Evolutionary conservation across 2,113 vertebrate genomes (phyloP), one percentile per base, ranked within the genome.

Genomic region (Clarias magur): DNA sequence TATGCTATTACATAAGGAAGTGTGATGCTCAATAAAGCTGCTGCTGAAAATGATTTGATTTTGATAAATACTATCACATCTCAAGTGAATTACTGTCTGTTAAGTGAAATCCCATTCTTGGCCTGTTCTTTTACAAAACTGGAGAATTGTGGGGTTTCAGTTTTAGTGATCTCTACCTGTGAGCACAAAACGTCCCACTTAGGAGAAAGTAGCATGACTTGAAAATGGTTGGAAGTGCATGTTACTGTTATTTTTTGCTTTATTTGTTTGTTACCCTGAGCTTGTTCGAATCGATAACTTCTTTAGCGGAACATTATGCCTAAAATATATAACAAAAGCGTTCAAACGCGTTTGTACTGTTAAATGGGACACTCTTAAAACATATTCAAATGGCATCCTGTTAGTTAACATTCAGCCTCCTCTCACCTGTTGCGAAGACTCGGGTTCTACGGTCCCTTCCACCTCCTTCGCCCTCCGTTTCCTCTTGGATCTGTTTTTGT

Each of bases 391-490:
- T 48, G 38, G 12, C 11, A 72, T 72, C 19, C 3, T 15, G 21
- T 1, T 27, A 60, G 16, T 34, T 59, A 23, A 57, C 53, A 56
- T 19, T 0, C 56, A 59, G 56, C 19, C 10, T 59, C 19, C 65
- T 87, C 90, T 95, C 93, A 95, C 95, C 94, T 95, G 93, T 86
- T 89, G 25, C 27, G 90, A 95, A 95, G 88, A 95, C 88, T 94
- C 93, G 91, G 75, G 94, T 90, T 91, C 94, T 94, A 91, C 94
- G 93, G 73, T 95, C 95, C 79, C 94, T 92, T 90, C 87, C 93
- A 90, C 80, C 85, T 91, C 85, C 92, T 80, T 21, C 85, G 83
- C 42, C 88, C 86, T 80, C 90, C 88, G 92, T 92, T 19, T 92
- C 92, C 72, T 92, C 88, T 76, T 90, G 92, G 30, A 90, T 88